Conservation (phyloP, 2,797 vertebrate species). For the Eulemur coronatus region DNA sequence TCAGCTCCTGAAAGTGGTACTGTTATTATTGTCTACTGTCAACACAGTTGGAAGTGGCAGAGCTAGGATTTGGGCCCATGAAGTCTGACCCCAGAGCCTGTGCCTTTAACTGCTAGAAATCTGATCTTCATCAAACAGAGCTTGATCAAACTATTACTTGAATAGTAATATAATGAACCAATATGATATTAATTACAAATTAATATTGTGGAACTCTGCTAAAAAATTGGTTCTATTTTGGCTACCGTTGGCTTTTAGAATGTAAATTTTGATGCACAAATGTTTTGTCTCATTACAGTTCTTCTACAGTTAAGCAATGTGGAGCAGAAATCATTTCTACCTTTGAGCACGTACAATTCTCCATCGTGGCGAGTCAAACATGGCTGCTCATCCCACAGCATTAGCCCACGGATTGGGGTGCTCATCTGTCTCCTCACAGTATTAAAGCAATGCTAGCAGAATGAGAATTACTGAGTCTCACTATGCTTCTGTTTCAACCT, state of each 20-base stretch:
- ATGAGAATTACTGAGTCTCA: neutral
- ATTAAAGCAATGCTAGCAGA: neutral
- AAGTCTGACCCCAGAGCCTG: neutral
- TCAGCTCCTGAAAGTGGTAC: neutral
- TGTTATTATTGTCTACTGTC: neutral
- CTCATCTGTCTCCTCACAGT: neutral
- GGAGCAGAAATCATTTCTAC: neutral
- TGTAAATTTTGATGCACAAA: neutral
- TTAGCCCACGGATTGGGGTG: fast-evolving
- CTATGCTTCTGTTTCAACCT: neutral
- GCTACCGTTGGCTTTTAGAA: neutral
- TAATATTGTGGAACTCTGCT: neutral
- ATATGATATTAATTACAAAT: neutral
- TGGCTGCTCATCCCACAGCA: neutral
- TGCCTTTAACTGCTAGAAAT: neutral
- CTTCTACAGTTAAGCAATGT: neutral
- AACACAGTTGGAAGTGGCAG: neutral
- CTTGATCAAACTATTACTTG: too few relatives aligned
- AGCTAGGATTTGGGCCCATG: neutral
- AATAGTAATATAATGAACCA: neutral
- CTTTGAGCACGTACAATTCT: neutral
- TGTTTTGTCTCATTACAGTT: neutral
- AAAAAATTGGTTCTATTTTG: neutral
- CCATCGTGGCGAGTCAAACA: neutral
- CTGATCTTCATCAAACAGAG: neutral